phyloP scores from a whole-genome alignment of 2,888 invertebrate species.

The Latrodectus hesperus region DNA sequence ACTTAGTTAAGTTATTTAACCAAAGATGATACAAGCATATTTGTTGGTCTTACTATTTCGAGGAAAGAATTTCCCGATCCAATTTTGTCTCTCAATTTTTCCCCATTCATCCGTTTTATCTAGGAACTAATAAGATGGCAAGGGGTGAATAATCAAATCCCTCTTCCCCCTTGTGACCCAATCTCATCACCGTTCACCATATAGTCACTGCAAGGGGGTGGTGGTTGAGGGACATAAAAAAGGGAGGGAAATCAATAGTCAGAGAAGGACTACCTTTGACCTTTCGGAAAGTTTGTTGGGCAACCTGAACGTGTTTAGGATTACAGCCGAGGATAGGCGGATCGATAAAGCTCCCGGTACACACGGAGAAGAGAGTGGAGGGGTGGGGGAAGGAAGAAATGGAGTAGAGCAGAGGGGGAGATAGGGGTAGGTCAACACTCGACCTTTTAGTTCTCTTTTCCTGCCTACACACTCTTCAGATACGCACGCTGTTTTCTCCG shows the following conservation, averaged over 20 bases:
- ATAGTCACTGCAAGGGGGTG: background rate
- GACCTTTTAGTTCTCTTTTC: conserved; percentile 3
- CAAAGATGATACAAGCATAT: no score
- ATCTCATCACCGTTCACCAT: no score
- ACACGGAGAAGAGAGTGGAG: no score
- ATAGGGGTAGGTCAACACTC: background rate
- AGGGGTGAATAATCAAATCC: no score
- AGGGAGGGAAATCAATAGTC: background rate
- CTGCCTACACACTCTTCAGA: background rate
- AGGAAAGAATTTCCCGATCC: no score
- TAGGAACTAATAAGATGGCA: no score
- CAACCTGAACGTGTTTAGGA: background rate
- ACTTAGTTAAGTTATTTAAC: no score
- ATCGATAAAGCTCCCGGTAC: background rate
- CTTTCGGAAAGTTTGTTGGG: conserved; percentile 5
- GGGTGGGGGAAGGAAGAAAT: no score
- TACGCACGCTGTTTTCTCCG: background rate
- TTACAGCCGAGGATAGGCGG: background rate
- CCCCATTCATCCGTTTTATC: no score
- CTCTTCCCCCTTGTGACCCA: no score
- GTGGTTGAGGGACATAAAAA: background rate
- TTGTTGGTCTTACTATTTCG: no score
- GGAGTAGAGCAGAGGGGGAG: background rate
- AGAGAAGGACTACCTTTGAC: background rate
- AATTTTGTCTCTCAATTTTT: no score